A percentile compares a stretch with the other conserved stretches of the same genome.
These are phyloP conservation scores for Drosophila bocki DNA, from an alignment of 1,140 invertebrate species.

Conservation along the genomic window DNA sequence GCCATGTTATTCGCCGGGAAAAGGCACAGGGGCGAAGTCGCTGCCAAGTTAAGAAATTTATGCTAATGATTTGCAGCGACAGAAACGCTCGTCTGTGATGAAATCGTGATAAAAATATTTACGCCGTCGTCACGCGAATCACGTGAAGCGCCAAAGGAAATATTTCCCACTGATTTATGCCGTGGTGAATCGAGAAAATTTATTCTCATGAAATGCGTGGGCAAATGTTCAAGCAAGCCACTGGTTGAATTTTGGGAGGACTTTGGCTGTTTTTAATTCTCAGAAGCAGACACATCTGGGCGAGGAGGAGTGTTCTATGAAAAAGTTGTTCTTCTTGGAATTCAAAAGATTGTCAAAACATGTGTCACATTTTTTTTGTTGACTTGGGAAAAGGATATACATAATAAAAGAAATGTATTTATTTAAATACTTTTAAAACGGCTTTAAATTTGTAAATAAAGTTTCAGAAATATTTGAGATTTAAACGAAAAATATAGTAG, in stretches of 20 bases:
- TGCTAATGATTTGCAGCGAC: slow-evolving; percentile 70
- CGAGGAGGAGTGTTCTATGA: neutral
- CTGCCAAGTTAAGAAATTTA: slow-evolving; percentile 66
- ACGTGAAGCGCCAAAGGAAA: slow-evolving; percentile 17
- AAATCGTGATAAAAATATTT: slow-evolving; percentile 50
- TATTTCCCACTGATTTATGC: slow-evolving; percentile 33
- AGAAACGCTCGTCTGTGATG: slow-evolving; percentile 38
- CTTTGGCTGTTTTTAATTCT: neutral
- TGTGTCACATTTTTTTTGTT: neutral
- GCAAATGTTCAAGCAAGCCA: neutral
- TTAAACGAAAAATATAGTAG: neutral
- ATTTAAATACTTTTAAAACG: neutral
- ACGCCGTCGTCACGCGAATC: slow-evolving; percentile 34
- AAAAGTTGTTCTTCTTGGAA: neutral
- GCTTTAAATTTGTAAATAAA: no score
- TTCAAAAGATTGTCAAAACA: slow-evolving; percentile 1
- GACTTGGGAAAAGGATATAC: neutral
- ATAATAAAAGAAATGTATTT: neutral
- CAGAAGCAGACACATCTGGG: neutral
- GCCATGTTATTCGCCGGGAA: slow-evolving; percentile 16
- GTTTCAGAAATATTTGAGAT: no score
- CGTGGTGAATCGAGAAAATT: neutral
- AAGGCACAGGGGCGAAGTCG: slow-evolving; percentile 7
- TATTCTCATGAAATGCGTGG: slow-evolving; percentile 17
- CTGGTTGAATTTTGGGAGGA: neutral